Evolutionary conservation across 1,140 invertebrate species (phyloP), one percentile per base, ranked within the genome.

Genomic region (Rhyacophila brunnea): DNA sequence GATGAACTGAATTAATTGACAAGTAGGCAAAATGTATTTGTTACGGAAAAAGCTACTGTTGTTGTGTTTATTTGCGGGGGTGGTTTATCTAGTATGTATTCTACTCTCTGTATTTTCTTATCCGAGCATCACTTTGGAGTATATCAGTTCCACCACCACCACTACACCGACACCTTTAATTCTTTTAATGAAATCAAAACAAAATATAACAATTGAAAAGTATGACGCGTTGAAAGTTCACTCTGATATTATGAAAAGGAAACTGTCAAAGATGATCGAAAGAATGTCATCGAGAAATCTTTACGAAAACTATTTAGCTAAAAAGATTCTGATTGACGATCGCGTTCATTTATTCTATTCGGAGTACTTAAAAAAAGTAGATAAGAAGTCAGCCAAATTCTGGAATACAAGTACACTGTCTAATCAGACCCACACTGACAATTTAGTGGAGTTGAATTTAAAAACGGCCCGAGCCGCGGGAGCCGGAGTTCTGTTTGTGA

Each of bases 191-290:
- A 64, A 64, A 10, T 13, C 48, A 20, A 64, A 54, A 15, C 15
- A 59, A 20, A 38, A 45, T 17, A 32, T 10, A 6, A 46, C 51
- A 10, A 58, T 65, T 44, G 63, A 65, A 61, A 65, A 65, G 35
- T 65, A 53, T 44, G 63, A 65, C 46, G 58, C 63, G 6, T 44
- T 58, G 34, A 65, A 65, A 57, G 50, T 65, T 10, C 58, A 65
- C 18, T 19, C 48, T 6, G 47, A 55, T 6, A 58, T 65, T 5
- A 65, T 65, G 63, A 61, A 60, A 42, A 57, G 52, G 17, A 65
- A 45, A 28, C 58, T 65, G 14, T 14, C 9, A 17, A 53, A 42
- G 17, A 49, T 65, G 50, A 46, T 50, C 9, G 15, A 49, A 19
- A 36, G 17, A 7, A 14, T 53, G 4, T 20, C 44, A 17, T 28